These are phyloP conservation scores for Cataglyphis altisquamis DNA, from an alignment of 2,888 invertebrate genomes.

Conservation along the genomic window DNA sequence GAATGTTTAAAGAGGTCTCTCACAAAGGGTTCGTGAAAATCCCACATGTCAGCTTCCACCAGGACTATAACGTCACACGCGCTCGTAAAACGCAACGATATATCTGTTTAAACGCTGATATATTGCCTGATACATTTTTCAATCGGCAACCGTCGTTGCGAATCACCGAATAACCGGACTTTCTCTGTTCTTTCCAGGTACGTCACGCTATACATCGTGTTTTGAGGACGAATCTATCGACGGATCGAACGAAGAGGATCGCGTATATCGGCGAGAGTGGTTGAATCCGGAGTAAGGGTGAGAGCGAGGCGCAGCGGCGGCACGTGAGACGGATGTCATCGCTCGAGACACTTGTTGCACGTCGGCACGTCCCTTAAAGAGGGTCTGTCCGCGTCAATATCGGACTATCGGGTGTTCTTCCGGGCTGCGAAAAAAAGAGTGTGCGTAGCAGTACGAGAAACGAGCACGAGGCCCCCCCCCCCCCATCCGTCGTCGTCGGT, in stretches of 20 bases:
- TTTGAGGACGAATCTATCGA: slow-evolving; percentile 35
- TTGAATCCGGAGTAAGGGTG: slow-evolving; percentile 59
- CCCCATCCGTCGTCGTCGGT: background rate
- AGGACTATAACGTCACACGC: background rate
- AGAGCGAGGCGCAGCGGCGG: slow-evolving; percentile 38
- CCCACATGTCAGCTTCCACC: background rate
- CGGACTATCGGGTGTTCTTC: slow-evolving; percentile 48
- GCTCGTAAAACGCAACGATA: background rate
- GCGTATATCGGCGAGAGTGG: slow-evolving; percentile 52
- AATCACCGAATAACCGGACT: background rate
- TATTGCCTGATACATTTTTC: background rate
- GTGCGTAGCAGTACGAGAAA: background rate
- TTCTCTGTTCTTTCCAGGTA: slow-evolving; percentile 52
- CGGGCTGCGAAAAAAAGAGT: slow-evolving; percentile 22
- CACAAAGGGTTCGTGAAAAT: slow-evolving; percentile 18
- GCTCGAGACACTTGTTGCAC: slow-evolving; percentile 73
- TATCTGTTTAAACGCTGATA: slow-evolving; percentile 12
- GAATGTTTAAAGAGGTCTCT: slow-evolving; percentile 47
- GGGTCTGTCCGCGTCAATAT: slow-evolving; percentile 48
- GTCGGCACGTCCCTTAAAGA: slow-evolving; percentile 61
- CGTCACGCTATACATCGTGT: slow-evolving; percentile 13
- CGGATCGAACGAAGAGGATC: slow-evolving; percentile 57
- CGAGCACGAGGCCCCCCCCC: background rate
- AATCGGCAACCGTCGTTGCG: background rate
- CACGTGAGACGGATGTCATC: slow-evolving; percentile 69